phyloP scores from a whole-genome alignment of 2,113 vertebrate species.

The Leptocoma aspasia region DNA sequence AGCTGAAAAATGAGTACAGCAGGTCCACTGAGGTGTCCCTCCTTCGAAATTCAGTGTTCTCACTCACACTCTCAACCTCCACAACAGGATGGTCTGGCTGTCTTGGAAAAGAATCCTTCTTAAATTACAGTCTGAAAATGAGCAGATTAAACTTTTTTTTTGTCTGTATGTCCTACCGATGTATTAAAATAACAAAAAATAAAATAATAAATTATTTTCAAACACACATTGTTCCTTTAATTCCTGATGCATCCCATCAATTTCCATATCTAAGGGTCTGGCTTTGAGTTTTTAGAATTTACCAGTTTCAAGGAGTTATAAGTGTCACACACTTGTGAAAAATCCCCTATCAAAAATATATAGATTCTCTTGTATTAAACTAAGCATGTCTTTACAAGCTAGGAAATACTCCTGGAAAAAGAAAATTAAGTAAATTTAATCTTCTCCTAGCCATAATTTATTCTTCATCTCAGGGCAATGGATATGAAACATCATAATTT shows the following conservation, averaged over 20 bases:
- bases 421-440: background rate
- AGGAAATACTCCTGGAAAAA: background rate
- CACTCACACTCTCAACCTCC: background rate
- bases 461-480: background rate
- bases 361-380: background rate
- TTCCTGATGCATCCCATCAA: background rate
- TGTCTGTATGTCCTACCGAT: background rate
- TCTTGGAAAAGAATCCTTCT: background rate
- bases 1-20: background rate
- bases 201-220: background rate
- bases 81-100: background rate
- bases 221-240: background rate
- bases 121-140: background rate
- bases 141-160: background rate
- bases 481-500: background rate
- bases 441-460: background rate
- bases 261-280: background rate
- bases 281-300: background rate
- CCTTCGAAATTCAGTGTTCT: background rate
- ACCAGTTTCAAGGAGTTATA: accelerated
- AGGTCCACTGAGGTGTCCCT: background rate
- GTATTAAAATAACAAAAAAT: background rate
- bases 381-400: background rate
- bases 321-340: background rate
- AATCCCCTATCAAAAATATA: background rate